Percentiles rank a stretch among this genome's conserved stretches.
These are phyloP conservation scores for Tigriopus californicus DNA, from an alignment of 2,888 invertebrate genomes.

Conservation along the genomic window DNA sequence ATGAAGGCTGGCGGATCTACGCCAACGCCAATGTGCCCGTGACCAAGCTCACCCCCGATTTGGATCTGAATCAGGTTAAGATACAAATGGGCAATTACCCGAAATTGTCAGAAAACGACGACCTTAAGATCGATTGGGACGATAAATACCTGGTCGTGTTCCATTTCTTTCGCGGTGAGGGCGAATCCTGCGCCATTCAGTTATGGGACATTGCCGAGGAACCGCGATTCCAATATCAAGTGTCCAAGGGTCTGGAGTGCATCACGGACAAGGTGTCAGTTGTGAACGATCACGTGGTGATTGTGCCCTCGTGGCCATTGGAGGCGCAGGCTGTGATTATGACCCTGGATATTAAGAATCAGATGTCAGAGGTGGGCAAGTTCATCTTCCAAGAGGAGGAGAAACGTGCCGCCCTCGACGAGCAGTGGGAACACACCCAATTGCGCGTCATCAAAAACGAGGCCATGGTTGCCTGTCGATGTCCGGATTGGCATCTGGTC, in stretches of 20 bases:
- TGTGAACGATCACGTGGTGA: conserved; percentile 1
- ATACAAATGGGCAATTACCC: neutral
- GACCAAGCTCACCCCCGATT: neutral
- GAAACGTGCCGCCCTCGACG: neutral
- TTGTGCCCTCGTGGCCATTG: conserved; percentile 10
- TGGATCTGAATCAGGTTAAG: conserved; percentile 5
- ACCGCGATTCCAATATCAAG: conserved; percentile 1
- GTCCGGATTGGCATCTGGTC: neutral
- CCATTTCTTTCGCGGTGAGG: conserved; percentile 3
- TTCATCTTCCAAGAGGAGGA: conserved; percentile 3
- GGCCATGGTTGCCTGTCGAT: conserved; percentile 1
- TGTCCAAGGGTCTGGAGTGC: conserved; percentile 3
- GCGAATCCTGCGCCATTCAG: conserved; percentile 3
- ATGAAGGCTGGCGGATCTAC: conserved; percentile 9
- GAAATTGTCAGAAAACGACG: neutral
- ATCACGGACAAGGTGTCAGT: conserved; percentile 10
- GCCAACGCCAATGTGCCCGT: neutral
- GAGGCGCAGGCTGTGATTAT: conserved; percentile 4
- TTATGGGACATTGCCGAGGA: conserved; percentile 10
- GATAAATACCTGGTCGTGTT: conserved; percentile 9
- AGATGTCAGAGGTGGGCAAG: conserved; percentile 8
- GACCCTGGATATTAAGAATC: conserved; percentile 11
- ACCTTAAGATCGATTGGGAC: conserved; percentile 13
- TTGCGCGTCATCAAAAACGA: neutral
- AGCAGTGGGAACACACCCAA: conserved; percentile 8